Conservation (phyloP, 2,113 vertebrate species). For the Xyrauchen texanus region DNA sequence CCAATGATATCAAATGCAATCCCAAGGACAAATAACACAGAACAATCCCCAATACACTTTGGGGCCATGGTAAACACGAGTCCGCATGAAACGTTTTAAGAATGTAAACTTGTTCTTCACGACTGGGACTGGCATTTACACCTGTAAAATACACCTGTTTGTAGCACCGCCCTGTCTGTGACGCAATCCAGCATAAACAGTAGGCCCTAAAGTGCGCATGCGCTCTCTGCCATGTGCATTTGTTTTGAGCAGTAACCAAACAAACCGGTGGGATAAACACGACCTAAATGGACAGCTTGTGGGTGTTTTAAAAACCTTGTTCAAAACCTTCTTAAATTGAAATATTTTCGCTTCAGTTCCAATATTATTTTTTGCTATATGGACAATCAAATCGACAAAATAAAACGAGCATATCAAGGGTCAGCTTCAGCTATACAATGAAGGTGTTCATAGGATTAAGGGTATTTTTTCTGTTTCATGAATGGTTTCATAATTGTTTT, state of each 20-base stretch:
- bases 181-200: slow-evolving; percentile 43
- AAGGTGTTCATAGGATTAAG: no score
- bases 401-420: no score
- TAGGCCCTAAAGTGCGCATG: not conserved
- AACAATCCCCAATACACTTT: slow-evolving; percentile 65
- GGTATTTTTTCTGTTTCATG: no score
- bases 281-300: no score
- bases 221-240: slow-evolving; percentile 21
- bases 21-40: slow-evolving; percentile 64
- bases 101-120: slow-evolving; percentile 48
- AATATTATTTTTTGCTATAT: no score
- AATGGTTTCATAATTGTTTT: no score
- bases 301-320: no score
- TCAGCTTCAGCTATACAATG: no score
- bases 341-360: no score
- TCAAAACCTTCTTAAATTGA: no score
- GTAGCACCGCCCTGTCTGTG: slow-evolving; percentile 53
- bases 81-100: slow-evolving; percentile 39
- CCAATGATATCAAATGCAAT: slow-evolving; percentile 67
- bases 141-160: slow-evolving; percentile 65
- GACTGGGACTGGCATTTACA: slow-evolving; percentile 21
- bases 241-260: not conserved
- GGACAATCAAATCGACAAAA: no score
- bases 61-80: slow-evolving; percentile 61
- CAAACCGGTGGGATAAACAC: no score